These are phyloP conservation scores for Antheraea assamensis DNA, from an alignment of 2,888 invertebrate genomes.

Conservation along the genomic window DNA sequence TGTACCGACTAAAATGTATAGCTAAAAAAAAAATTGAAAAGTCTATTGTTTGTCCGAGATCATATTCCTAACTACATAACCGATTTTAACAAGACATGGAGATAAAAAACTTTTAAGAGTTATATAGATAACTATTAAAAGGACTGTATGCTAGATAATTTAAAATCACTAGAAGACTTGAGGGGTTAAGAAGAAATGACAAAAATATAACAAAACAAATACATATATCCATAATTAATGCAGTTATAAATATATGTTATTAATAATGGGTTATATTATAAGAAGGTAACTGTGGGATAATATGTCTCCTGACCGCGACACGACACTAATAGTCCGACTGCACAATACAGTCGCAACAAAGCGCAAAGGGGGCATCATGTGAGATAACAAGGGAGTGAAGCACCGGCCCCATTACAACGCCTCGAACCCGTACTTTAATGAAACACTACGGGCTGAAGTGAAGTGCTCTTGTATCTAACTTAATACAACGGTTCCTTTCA, in stretches of 20 bases:
- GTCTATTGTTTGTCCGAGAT: too few relatives aligned
- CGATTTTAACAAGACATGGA: too few relatives aligned
- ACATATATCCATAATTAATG: too few relatives aligned
- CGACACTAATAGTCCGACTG: conserved; percentile 23
- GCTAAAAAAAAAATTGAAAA: too few relatives aligned
- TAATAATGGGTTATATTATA: background rate
- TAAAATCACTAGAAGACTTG: too few relatives aligned
- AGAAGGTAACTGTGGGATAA: background rate
- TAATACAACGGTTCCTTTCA: conserved; percentile 5
- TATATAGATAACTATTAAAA: too few relatives aligned
- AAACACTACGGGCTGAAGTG: conserved; percentile 27
- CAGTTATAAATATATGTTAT: background rate
- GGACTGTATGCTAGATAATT: too few relatives aligned
- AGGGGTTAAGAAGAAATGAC: too few relatives aligned
- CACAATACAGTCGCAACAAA: conserved; percentile 51
- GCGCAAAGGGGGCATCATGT: conserved; percentile 68
- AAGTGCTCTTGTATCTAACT: conserved; percentile 2
- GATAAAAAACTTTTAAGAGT: too few relatives aligned
- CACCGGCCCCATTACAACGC: conserved; percentile 68
- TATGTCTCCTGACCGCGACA: conserved; percentile 18
- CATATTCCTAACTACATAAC: too few relatives aligned
- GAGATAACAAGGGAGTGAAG: conserved; percentile 70
- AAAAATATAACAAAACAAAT: background rate
- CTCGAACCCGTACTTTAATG: conserved; percentile 41
- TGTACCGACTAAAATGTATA: too few relatives aligned